phyloP scores from a whole-genome alignment of 2,888 invertebrate species.

The Athalia rosae region DNA sequence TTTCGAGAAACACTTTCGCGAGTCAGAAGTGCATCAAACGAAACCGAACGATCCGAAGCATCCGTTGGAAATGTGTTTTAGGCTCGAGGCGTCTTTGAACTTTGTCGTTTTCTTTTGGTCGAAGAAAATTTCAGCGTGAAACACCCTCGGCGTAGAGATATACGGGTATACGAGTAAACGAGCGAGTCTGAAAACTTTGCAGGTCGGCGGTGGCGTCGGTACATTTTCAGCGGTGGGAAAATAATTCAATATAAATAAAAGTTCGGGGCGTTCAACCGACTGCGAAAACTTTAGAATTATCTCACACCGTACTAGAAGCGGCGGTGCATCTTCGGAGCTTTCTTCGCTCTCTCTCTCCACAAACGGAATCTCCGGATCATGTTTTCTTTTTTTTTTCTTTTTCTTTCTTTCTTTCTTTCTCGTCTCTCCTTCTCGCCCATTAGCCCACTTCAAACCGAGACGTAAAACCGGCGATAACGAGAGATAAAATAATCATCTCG shows the following conservation, averaged over 20 bases:
- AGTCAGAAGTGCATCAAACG: neutral
- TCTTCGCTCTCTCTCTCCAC: neutral
- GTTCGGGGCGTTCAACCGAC: constrained; percentile 15
- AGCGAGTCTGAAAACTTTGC: constrained; percentile 26
- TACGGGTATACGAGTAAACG: neutral
- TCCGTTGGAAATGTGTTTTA: constrained; percentile 9
- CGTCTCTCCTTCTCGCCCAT: neutral
- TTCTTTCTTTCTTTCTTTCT: neutral
- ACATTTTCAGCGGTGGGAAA: neutral
- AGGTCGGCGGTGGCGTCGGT: no score
- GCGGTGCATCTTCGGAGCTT: neutral
- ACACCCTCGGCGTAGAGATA: neutral
- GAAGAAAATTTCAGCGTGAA: constrained; percentile 12
- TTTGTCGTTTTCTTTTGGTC: constrained; percentile 24
- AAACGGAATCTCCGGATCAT: neutral
- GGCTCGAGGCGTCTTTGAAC: constrained; percentile 31
- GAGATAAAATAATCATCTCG: no score
- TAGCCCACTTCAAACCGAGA: neutral
- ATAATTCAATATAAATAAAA: constrained; percentile 30
- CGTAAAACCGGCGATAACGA: neutral
- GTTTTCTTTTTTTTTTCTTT: neutral
- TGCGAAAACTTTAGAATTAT: constrained; percentile 23
- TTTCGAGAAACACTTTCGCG: neutral
- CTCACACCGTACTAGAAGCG: neutral
- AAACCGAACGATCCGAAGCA: constrained; percentile 11